phyloP scores from a whole-genome alignment of 2,888 invertebrate species.

The Nezara viridula region DNA sequence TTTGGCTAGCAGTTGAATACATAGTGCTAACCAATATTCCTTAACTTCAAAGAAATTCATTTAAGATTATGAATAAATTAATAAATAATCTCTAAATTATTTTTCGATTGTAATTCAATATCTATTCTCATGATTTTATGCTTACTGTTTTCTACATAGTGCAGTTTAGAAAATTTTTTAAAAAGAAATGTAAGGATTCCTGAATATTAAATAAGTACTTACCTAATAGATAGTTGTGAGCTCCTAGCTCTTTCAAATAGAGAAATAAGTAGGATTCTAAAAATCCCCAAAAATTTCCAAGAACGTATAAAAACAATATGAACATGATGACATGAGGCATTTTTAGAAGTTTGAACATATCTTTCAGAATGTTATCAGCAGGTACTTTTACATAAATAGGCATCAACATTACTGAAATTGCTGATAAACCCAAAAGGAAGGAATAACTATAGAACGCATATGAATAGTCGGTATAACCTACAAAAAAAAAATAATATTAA shows the following conservation, averaged over 20 bases:
- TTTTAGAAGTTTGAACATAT: constrained; percentile 81
- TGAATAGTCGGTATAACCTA: constrained; percentile 86
- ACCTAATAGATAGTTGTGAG: constrained; percentile 86
- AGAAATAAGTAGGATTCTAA: constrained; percentile 90
- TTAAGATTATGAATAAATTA: no score
- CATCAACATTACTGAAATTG: constrained; percentile 82
- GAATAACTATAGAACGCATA: constrained; percentile 91
- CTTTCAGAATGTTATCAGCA: constrained; percentile 82
- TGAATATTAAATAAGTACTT: constrained; percentile 65
- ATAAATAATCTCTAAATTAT: no score
- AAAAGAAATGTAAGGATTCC: no score
- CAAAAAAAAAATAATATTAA: constrained; percentile 48
- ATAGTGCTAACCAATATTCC: no score
- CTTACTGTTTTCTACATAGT: no score
- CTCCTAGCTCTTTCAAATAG: constrained; percentile 86
- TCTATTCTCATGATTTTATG: no score
- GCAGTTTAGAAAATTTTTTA: no score
- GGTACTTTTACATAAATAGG: constrained; percentile 83
- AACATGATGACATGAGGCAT: constrained; percentile 86
- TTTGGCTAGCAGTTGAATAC: no score
- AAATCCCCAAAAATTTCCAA: constrained; percentile 91
- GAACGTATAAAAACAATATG: constrained; percentile 83
- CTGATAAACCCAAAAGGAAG: constrained; percentile 79
- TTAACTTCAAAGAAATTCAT: no score
- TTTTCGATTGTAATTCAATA: no score